Evolutionary conservation across 2,888 invertebrate species (phyloP), one percentile per base, ranked within the genome.

Genomic region (Eupithecia vulgata): DNA sequence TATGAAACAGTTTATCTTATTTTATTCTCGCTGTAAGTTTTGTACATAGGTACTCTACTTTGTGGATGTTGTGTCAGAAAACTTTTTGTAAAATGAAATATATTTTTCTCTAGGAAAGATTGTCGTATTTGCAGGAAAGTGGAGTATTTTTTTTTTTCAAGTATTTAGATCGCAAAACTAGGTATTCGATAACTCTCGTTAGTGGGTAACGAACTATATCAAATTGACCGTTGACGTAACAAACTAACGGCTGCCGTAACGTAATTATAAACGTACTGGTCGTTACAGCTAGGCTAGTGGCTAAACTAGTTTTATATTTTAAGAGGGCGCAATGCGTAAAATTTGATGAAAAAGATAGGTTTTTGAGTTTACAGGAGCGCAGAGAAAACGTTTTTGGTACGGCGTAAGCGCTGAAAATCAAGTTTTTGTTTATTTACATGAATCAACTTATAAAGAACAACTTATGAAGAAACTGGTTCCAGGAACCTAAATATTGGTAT

Each of bases 1-100:
- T 86, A 85, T 87, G 87, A 86, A 86, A 86, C 89, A 87, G 88
- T 92, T 92, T 90, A 88, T 89, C 88, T 88, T 88, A 89, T 87
- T 83, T 80, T 81, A 80, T 87, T 83, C 76, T 67, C 70, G 64
- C 59, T 69, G 42, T 71, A 72, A 73, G 70, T 73, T 78, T 65
- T 42, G 62, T 64, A 37, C 40, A 64, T 64, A 2, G 25, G 40
- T 62, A 35, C 7, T 30, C 1, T 57, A 13, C 59, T 48, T 48
- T 48, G 48, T 52, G 10, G 10, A 21, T 12, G 1, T 25, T 57
- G 57, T 57, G 25, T 57, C 12, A 25, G 12, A 25, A 25, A 13
- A 57, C 21, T 48, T 8, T 48, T 10, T 48, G 48, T 21, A 8
- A n/a, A 48, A 48, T 48, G 0, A 48, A 48, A 48, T 48, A n/a